Percentiles rank a stretch among this genome's conserved stretches.
Conservation (phyloP, 2,113 vertebrate genomes). For the Cololabis saira region DNA sequence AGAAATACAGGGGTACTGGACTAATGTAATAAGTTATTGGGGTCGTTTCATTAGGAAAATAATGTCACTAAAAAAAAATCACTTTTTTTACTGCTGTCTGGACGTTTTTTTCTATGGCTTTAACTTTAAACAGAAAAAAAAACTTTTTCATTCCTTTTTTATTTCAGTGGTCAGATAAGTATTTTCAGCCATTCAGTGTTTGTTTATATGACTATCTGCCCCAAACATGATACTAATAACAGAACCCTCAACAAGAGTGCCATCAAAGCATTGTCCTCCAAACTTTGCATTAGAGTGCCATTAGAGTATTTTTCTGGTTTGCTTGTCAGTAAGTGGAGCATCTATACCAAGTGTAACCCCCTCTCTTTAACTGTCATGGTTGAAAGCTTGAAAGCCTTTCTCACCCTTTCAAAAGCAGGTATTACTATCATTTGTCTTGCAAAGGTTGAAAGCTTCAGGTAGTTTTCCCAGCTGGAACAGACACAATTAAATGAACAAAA, state of each 20-base stretch:
- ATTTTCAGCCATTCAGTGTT: conserved; percentile 4
- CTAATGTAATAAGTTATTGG: too few species aligned
- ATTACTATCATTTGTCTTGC: conserved; percentile 68
- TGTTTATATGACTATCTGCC: conserved; percentile 8
- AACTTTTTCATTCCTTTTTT: too few species aligned
- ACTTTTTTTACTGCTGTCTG: too few species aligned
- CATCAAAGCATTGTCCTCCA: conserved; percentile 5
- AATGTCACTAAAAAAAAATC: too few species aligned
- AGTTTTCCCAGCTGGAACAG: conserved; percentile 35
- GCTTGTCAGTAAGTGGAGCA: conserved; percentile 36
- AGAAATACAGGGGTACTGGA: too few species aligned
- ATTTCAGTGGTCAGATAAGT: too few species aligned
- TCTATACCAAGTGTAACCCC: conserved; percentile 45
- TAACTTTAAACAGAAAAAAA: too few species aligned
- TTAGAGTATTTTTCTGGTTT: conserved; percentile 42
- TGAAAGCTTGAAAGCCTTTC: conserved; percentile 69
- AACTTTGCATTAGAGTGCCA: conserved; percentile 35
- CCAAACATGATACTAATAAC: conserved; percentile 31
- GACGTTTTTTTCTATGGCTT: too few species aligned
- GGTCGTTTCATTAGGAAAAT: too few species aligned
- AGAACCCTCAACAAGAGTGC: conserved; percentile 16
- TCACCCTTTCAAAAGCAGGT: conserved; percentile 48
- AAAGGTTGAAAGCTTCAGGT: conserved; percentile 57
- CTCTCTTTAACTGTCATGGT: conserved; percentile 68
- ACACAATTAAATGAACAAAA: conserved; percentile 46